Conservation (phyloP, 37 sponge, comb jelly and placozoan genomes). For the Ianthella basta region DNA sequence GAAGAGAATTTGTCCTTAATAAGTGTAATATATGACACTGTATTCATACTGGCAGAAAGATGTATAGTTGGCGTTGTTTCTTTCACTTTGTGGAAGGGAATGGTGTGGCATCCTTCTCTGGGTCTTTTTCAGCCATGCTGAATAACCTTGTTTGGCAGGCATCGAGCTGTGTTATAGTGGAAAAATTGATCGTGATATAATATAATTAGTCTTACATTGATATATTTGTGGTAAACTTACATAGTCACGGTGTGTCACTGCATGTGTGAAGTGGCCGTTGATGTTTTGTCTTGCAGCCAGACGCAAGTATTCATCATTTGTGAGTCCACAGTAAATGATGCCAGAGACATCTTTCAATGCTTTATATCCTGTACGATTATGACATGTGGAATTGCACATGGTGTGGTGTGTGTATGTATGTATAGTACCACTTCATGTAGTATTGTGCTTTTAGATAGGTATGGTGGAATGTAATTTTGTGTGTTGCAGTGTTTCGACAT, state of each 20-base stretch:
- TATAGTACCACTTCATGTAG: neutral
- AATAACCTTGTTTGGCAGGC: slow-evolving; percentile 43
- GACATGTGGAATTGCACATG: no score
- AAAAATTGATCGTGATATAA: no score
- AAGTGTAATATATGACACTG: neutral
- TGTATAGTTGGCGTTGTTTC: slow-evolving; percentile 23
- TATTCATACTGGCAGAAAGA: slow-evolving; percentile 26
- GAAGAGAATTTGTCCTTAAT: no score
- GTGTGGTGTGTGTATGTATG: neutral
- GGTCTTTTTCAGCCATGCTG: slow-evolving; percentile 6
- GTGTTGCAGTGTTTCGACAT: no score
- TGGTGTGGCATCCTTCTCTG: slow-evolving; percentile 12
- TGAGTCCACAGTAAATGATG: slow-evolving; percentile 34
- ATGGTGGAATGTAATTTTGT: no score
- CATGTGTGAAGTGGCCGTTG: slow-evolving; percentile 44
- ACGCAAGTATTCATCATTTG: slow-evolving; percentile 40
- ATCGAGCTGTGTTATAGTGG: slow-evolving; percentile 14
- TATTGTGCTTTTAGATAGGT: no score
- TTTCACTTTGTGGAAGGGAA: slow-evolving; percentile 1
- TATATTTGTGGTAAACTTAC: slow-evolving; percentile 19
- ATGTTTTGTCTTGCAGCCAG: slow-evolving; percentile 33
- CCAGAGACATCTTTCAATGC: slow-evolving; percentile 13
- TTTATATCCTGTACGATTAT: neutral
- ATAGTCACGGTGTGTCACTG: slow-evolving; percentile 46
- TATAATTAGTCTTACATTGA: neutral